These are phyloP conservation scores for Ophion ventricosus DNA, from an alignment of 2,888 invertebrate genomes.

Conservation along the genomic window DNA sequence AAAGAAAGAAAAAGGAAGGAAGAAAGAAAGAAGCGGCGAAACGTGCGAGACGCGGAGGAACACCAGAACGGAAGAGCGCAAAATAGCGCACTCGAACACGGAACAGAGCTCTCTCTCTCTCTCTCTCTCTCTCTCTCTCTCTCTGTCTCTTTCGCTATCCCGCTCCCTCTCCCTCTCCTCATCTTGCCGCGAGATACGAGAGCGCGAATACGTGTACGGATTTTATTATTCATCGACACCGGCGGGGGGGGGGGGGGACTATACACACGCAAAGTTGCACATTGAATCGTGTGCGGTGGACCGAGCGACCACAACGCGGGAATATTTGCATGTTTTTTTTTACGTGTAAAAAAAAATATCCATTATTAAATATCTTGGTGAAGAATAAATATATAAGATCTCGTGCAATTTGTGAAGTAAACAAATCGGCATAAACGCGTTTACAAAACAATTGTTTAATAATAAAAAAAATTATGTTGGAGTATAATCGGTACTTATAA, in stretches of 20 bases:
- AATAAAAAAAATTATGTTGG: too few species aligned
- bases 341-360: too few species aligned
- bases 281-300: slow-evolving; percentile 5
- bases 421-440: too few species aligned
- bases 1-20: slow-evolving; percentile 20
- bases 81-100: slow-evolving; percentile 7
- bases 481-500: too few species aligned
- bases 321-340: slow-evolving; percentile 12
- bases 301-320: slow-evolving; percentile 19
- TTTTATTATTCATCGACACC: slow-evolving; percentile 65
- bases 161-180: not conserved
- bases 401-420: too few species aligned
- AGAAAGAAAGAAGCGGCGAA: slow-evolving; percentile 6
- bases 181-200: slow-evolving; percentile 35
- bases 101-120: slow-evolving; percentile 8
- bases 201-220: slow-evolving; percentile 59
- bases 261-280: not conserved
- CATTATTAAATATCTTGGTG: too few species aligned
- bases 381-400: too few species aligned
- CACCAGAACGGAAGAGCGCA: slow-evolving; percentile 35
- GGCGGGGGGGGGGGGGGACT: too few species aligned
- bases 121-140: not conserved
- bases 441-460: too few species aligned
- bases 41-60: slow-evolving; percentile 16
- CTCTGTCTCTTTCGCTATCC: not conserved